A percentile compares a stretch with the other conserved stretches of the same genome.
phyloP scores from a whole-genome alignment of 1,140 invertebrate genomes.

The Thaumetopoea pityocampa region DNA sequence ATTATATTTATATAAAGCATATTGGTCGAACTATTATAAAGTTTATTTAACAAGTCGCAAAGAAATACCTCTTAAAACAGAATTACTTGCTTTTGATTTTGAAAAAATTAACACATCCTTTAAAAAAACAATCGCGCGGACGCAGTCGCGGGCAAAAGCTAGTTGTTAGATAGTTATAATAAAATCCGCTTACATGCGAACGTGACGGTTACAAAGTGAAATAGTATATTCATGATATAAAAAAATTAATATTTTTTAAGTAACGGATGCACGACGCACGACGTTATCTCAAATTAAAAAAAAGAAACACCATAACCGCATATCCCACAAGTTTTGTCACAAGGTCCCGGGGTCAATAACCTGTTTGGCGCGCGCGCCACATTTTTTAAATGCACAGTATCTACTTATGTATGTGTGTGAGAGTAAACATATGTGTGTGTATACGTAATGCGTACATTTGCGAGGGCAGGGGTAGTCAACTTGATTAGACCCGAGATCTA shows the following conservation, averaged over 20 bases:
- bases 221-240: conserved; percentile 11
- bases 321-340: conserved; percentile 62
- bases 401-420: conserved; percentile 8
- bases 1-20: no score
- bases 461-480: no score
- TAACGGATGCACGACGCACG: conserved; percentile 34
- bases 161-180: conserved; percentile 5
- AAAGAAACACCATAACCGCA: conserved; percentile 38
- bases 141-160: no score
- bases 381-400: conserved; percentile 48
- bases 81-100: no score
- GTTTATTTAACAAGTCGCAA: no score
- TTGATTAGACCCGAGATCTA: no score
- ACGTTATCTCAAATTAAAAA: conserved; percentile 20
- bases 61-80: no score
- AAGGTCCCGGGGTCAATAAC: conserved; percentile 57
- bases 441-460: no score
- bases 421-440: conserved; percentile 29
- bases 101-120: no score
- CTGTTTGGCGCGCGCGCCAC: conserved; percentile 54
- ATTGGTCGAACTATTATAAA: no score
- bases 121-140: no score
- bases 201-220: conserved; percentile 12
- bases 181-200: conserved; percentile 2
- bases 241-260: conserved; percentile 17